These are phyloP conservation scores for Xiphophorus birchmanni DNA, from an alignment of 2,797 vertebrate species.

Conservation along the genomic window DNA sequence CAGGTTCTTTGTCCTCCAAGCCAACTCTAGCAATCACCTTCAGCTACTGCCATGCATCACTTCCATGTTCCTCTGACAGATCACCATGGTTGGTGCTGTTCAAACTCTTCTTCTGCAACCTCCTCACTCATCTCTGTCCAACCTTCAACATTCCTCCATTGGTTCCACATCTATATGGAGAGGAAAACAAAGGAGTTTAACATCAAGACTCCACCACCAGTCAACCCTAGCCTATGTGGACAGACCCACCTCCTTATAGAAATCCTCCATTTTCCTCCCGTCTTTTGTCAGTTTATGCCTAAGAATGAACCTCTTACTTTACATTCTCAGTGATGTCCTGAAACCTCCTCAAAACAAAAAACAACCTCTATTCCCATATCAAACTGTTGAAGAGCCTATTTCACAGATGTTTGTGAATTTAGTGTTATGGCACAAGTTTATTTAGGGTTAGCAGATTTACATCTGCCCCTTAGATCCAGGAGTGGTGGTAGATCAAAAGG, in stretches of 20 bases:
- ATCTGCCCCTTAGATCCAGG: too few species aligned
- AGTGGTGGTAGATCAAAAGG: too few species aligned
- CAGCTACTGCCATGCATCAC: not conserved
- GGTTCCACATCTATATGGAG: not conserved
- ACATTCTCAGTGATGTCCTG: too few species aligned
- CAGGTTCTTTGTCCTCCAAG: not conserved
- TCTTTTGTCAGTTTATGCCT: too few species aligned
- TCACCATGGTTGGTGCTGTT: not conserved
- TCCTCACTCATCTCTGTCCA: not conserved
- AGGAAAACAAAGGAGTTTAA: not conserved
- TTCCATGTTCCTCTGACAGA: not conserved
- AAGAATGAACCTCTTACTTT: too few species aligned
- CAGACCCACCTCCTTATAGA: not conserved
- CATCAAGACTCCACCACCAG: not conserved
- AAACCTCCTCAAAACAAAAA: too few species aligned
- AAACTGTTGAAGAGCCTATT: too few species aligned
- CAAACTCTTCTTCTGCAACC: not conserved
- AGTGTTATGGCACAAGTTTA: too few species aligned
- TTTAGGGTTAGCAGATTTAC: too few species aligned
- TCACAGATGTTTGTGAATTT: too few species aligned
- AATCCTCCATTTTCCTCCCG: not conserved
- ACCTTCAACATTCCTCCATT: not conserved
- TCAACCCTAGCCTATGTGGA: not conserved
- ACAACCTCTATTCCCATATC: too few species aligned
- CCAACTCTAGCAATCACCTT: not conserved